Evolutionary conservation across 2,888 invertebrate species (phyloP), one percentile per base, ranked within the genome.

Genomic region (Amphipoea oculea): DNA sequence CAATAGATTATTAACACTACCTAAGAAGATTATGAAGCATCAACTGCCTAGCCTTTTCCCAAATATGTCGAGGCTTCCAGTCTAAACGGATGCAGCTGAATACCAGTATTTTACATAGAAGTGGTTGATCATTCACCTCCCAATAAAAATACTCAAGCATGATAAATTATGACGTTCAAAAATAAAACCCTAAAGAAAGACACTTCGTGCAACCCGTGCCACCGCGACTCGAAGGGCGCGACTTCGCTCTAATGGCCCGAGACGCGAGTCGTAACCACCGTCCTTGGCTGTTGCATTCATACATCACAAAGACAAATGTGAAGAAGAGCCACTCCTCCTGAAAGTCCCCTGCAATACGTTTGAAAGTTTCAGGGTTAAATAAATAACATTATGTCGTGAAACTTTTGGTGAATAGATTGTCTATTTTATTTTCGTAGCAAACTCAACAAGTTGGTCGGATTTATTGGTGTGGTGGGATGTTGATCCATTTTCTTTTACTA

Each of bases 281-380:
- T 29, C 85, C 85, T 84, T 85, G 85, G 17, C 23, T 42, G 12
- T 75, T 85, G 81, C 84, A 84, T 63, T 75, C 54, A 14, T 23
- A 70, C n/a, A 80, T 63, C 40, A 51, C n/a, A 65, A 54, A 75
- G 60, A 75, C 6, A 76, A 57, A 83, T 66, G 4, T 51, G 36
- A 36, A 83, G 63, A 73, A 79, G 48, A 3, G 12, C 29, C 62
- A 62, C 51, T 57, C 45, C 63, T 63, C 14, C 36, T 42, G 17
- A 17, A 17, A 36, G 40, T 77, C 45, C 54, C 68, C 62, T 60
- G 29, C 51, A 63, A 66, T 54, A 69, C 11, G 1, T 60, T 67
- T 42, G 1, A 42, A 73, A 69, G 11, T 73, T 73, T 57, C 45
- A 78, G 5, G 20, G 45, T 14, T 36, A 14, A 63, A 68, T n/a